A percentile compares a stretch with the other conserved stretches of the same genome.
These are phyloP conservation scores for Agrypnia vestita DNA, from an alignment of 1,140 invertebrate species.

Conservation along the genomic window DNA sequence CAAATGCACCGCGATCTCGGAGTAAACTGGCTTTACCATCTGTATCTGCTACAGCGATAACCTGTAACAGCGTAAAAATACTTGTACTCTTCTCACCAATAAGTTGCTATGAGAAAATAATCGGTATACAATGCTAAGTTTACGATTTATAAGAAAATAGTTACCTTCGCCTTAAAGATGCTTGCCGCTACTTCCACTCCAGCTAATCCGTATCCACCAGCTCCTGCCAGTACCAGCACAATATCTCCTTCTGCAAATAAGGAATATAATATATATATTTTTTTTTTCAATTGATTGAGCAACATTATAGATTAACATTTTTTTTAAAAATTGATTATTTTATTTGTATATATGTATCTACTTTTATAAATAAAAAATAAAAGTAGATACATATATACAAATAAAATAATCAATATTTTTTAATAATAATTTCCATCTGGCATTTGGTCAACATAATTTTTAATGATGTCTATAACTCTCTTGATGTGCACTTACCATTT, in stretches of 20 bases:
- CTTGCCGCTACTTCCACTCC: conserved; percentile 75
- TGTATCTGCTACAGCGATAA: conserved; percentile 73
- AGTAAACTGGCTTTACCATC: conserved; percentile 73
- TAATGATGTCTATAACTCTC: too few relatives aligned
- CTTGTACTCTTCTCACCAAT: background rate
- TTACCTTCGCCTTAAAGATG: conserved; percentile 74
- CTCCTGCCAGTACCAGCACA: conserved; percentile 73
- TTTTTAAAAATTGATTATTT: too few relatives aligned
- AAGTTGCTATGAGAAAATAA: background rate
- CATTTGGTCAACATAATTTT: too few relatives aligned
- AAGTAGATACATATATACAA: too few relatives aligned
- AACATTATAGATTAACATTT: too few relatives aligned
- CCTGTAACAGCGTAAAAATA: conserved; percentile 64
- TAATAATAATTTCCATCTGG: too few relatives aligned
- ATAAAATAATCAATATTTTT: too few relatives aligned
- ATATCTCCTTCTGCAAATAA: conserved; percentile 65
- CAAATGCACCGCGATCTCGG: conserved; percentile 73
- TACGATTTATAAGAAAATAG: too few relatives aligned
- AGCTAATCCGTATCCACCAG: conserved; percentile 74
- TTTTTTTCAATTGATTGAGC: too few relatives aligned
- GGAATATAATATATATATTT: too few relatives aligned
- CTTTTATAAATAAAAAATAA: too few relatives aligned
- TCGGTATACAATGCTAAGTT: background rate
- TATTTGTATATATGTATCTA: too few relatives aligned
- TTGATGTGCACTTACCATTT: conserved; percentile 58